phyloP scores from a whole-genome alignment of 2,797 vertebrate genomes.

The Channallabes apus region DNA sequence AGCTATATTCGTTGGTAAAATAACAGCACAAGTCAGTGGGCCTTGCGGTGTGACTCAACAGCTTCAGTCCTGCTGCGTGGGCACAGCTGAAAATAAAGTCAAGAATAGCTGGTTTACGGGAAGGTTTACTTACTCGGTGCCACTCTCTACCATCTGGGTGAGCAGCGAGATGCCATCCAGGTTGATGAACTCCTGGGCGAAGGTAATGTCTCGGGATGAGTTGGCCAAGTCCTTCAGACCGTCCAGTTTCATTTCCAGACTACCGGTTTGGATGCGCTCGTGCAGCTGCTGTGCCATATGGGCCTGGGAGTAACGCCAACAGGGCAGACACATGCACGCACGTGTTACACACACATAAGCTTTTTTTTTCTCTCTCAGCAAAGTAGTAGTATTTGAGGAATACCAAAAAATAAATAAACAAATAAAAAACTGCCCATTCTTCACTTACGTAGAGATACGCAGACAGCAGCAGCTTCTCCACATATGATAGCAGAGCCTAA shows the following conservation, averaged over 20 bases:
- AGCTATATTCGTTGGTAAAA: background rate
- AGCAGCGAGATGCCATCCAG: conserved; percentile 94
- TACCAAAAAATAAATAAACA: background rate
- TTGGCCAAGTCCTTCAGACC: conserved; percentile 93
- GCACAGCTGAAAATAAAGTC: conserved; percentile 30
- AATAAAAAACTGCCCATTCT: too few relatives aligned
- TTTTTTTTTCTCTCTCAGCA: background rate
- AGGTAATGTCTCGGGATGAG: conserved; percentile 91
- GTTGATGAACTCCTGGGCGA: conserved; percentile 98
- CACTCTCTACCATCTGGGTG: conserved; percentile 97
- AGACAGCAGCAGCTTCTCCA: background rate
- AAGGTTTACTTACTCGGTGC: conserved; percentile 87
- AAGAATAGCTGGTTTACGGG: conserved; percentile 10
- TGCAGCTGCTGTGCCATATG: conserved; percentile 90
- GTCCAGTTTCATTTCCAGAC: conserved; percentile 98
- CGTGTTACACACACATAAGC: conserved; percentile 13
- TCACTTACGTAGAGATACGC: too few relatives aligned
- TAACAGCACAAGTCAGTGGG: conserved; percentile 36
- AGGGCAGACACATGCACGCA: conserved; percentile 23
- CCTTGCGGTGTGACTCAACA: conserved; percentile 19
- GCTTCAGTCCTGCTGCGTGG: conserved; percentile 31
- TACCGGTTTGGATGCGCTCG: conserved; percentile 94
- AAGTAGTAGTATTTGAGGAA: background rate
- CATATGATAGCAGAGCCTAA: background rate
- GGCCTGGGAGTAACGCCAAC: conserved; percentile 71